Evolutionary conservation across 2,797 vertebrate species (phyloP).

Genomic region (Halcyon chelicuti): DNA sequence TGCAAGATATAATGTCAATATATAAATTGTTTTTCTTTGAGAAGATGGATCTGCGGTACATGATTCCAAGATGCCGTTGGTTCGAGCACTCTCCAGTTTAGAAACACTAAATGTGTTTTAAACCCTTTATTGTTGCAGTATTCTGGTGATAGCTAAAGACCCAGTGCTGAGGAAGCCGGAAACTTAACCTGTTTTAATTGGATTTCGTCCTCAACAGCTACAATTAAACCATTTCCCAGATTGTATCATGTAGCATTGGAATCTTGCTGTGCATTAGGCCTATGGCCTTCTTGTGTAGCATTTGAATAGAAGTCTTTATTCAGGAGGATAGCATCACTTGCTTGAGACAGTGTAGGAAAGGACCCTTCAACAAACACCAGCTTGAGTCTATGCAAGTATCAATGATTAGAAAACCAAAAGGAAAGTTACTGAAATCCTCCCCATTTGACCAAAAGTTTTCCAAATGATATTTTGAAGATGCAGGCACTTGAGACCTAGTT

Average conservation of each 20-base stretch:
- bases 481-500: background rate
- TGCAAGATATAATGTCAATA: background rate
- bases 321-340: background rate
- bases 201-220: slow-evolving; percentile 17
- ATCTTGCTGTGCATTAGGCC: background rate
- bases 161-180: slow-evolving; percentile 2
- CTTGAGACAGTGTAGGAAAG: background rate
- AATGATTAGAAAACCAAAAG: background rate
- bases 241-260: background rate
- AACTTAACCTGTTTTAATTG: slow-evolving; percentile 47
- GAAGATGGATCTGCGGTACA: background rate
- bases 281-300: background rate
- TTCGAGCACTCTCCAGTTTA: background rate
- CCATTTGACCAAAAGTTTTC: background rate
- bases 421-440: background rate
- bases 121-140: background rate
- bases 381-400: background rate
- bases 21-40: background rate
- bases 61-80: background rate
- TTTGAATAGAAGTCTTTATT: background rate
- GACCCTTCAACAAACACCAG: background rate
- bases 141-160: background rate
- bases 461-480: background rate
- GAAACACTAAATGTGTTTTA: background rate
- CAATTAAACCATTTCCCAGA: slow-evolving; percentile 19